Evolutionary conservation across 2,888 invertebrate species (phyloP).

Genomic region (Rhimphoctona megacephalus): DNA sequence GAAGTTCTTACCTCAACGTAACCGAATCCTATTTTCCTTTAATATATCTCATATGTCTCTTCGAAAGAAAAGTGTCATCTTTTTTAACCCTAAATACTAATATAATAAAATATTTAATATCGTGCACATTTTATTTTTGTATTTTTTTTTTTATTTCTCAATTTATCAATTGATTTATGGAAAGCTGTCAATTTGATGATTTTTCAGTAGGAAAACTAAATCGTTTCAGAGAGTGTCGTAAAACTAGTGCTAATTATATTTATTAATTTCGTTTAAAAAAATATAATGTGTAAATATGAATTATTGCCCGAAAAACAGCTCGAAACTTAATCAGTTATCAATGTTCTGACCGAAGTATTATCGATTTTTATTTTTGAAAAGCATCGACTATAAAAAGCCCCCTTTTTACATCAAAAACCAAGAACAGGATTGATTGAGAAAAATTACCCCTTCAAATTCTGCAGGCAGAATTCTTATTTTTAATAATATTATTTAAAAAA

Average conservation of each 20-base stretch:
- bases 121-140: background rate
- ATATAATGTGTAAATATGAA: too few relatives aligned
- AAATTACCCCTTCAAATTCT: too few relatives aligned
- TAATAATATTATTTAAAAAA: too few relatives aligned
- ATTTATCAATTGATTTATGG: background rate
- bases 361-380: too few relatives aligned
- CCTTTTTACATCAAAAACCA: too few relatives aligned
- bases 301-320: too few relatives aligned
- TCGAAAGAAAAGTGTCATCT: background rate
- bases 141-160: background rate
- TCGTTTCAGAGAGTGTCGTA: background rate
- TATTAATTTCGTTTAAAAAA: background rate
- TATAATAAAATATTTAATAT: background rate
- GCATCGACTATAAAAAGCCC: too few relatives aligned
- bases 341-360: too few relatives aligned
- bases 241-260: background rate
- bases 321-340: too few relatives aligned
- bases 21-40: constrained; percentile 35
- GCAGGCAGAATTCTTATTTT: too few relatives aligned
- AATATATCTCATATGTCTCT: constrained; percentile 22
- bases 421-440: too few relatives aligned
- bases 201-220: background rate
- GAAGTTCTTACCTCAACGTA: constrained; percentile 50
- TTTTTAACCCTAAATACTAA: background rate
- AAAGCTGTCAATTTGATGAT: background rate